phyloP scores from a whole-genome alignment of 2,113 vertebrate genomes.

The Eulemur macaco region DNA sequence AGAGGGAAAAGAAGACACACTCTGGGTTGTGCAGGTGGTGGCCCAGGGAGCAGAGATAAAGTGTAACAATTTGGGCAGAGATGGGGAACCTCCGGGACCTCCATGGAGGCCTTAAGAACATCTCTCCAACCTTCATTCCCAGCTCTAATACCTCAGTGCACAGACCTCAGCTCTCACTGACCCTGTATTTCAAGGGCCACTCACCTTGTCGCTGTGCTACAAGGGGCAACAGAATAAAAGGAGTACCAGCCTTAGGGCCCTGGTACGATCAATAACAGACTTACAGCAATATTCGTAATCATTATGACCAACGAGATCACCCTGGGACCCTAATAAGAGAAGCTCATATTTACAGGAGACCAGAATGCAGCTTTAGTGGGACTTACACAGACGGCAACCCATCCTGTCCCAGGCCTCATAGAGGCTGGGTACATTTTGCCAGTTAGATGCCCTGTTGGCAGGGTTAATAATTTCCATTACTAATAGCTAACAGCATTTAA shows the following conservation, averaged over 20 bases:
- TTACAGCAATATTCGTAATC: background rate
- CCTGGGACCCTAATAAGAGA: background rate
- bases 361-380: background rate
- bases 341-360: background rate
- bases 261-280: background rate
- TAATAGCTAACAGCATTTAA: background rate
- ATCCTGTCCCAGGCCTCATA: background rate
- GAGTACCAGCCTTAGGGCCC: background rate
- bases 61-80: too few relatives aligned
- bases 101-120: background rate
- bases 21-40: background rate
- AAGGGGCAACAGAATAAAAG: background rate
- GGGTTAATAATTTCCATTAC: background rate
- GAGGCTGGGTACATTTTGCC: background rate
- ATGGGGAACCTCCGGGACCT: background rate
- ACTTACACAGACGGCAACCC: background rate
- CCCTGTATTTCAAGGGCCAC: background rate
- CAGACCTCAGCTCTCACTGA: background rate
- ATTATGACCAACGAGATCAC: background rate
- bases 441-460: background rate
- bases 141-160: background rate
- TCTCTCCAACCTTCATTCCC: background rate
- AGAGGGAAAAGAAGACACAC: too few relatives aligned
- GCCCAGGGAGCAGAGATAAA: background rate
- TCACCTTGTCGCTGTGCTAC: background rate